phyloP scores from a whole-genome alignment of 1,140 invertebrate species.

The Heliconius hermathena region DNA sequence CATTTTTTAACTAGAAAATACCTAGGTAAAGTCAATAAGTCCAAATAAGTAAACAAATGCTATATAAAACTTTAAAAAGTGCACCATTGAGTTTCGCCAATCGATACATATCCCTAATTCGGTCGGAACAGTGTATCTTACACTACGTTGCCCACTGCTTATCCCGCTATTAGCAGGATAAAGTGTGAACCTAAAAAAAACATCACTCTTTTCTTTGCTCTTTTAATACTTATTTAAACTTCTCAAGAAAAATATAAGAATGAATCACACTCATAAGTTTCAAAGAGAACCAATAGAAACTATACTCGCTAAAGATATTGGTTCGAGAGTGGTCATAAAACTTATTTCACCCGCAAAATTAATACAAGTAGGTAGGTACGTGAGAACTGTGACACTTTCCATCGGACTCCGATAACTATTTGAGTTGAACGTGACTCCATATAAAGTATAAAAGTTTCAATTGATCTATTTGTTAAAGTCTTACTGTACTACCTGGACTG shows the following conservation, averaged over 20 bases:
- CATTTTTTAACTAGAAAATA: no score
- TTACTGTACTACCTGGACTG: not conserved
- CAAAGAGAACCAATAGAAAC: not conserved
- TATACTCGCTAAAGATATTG: not conserved
- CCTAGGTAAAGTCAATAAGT: no score
- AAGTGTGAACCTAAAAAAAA: not conserved
- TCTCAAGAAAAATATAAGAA: not conserved
- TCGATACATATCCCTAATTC: no score
- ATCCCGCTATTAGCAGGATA: no score
- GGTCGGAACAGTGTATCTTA: no score
- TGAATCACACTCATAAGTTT: not conserved
- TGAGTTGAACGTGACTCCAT: slow-evolving; percentile 23
- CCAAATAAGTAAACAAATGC: no score
- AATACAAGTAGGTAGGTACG: slow-evolving; percentile 16
- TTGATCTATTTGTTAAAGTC: not conserved
- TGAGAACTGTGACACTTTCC: slow-evolving; percentile 17
- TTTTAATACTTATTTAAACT: not conserved
- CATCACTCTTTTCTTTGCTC: not conserved
- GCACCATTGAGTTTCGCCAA: no score
- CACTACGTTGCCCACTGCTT: no score
- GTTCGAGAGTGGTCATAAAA: not conserved
- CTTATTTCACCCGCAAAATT: slow-evolving; percentile 19
- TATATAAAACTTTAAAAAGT: no score
- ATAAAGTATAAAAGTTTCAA: slow-evolving; percentile 22
- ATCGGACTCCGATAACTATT: slow-evolving; percentile 25